Evolutionary conservation across 2,888 invertebrate genomes (phyloP).

Genomic region (Elegia similella): DNA sequence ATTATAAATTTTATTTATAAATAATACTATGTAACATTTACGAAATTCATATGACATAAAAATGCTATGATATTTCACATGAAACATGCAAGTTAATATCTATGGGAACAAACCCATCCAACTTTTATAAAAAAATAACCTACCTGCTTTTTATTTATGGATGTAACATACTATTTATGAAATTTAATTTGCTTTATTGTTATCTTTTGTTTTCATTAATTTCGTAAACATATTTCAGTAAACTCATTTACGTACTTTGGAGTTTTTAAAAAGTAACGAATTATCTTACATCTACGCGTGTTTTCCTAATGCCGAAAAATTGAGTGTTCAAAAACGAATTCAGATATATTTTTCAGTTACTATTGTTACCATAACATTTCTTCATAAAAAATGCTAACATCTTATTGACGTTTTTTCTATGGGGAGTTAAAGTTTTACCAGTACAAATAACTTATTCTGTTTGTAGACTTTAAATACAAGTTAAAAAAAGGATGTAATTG

Average conservation of each 20-base stretch:
- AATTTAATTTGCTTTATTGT: background rate
- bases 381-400: no score
- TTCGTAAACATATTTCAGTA: background rate
- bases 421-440: no score
- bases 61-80: no score
- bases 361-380: background rate
- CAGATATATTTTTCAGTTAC: background rate
- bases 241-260: no score
- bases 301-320: background rate
- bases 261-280: background rate
- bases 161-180: background rate
- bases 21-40: background rate
- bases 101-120: background rate
- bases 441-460: no score
- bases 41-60: no score
- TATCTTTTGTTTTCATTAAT: background rate
- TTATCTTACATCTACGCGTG: background rate
- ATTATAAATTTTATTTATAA: background rate
- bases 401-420: no score
- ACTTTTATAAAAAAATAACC: background rate
- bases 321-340: conserved; percentile 5
- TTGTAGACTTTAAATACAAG: no score
- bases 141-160: conserved; percentile 1
- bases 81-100: background rate
- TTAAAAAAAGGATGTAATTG: background rate